These are phyloP conservation scores for Falco naumanni DNA, from an alignment of 2,797 vertebrate genomes.

Conservation along the genomic window DNA sequence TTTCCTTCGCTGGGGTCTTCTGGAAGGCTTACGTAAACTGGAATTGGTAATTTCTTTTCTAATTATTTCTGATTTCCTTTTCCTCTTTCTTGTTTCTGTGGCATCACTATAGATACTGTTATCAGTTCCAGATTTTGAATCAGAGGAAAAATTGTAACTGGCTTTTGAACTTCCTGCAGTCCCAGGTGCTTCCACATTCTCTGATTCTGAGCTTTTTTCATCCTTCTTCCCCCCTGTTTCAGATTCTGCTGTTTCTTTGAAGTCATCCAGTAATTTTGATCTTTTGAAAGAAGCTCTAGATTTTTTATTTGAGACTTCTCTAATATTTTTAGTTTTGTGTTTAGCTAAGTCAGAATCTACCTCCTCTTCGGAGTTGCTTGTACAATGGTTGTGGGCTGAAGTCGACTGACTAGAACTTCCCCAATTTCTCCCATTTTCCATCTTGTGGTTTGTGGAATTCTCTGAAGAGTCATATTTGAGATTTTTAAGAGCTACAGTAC, in stretches of 20 bases:
- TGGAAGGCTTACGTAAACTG: not conserved
- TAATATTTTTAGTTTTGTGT: not conserved
- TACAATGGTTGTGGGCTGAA: conserved; percentile 3
- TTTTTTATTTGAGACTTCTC: not conserved
- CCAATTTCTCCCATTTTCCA: conserved; percentile 31
- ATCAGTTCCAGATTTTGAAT: conserved; percentile 38
- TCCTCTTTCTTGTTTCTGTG: conserved; percentile 26
- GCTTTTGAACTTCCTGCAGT: conserved; percentile 41
- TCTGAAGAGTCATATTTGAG: conserved; percentile 45
- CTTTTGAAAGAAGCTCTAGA: conserved; percentile 18
- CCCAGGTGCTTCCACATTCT: not conserved
- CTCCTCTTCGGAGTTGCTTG: conserved; percentile 66
- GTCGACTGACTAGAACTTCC: conserved; percentile 6
- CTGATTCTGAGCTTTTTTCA: not conserved
- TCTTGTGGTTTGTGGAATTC: conserved; percentile 55
- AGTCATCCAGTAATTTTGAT: not conserved
- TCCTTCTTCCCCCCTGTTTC: not conserved
- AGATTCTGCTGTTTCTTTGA: conserved; percentile 13
- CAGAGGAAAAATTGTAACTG: conserved; percentile 1
- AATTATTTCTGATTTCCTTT: not conserved
- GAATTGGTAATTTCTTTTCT: not conserved
- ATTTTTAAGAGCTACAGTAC: conserved; percentile 12
- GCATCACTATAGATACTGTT: not conserved
- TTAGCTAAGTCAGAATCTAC: not conserved
- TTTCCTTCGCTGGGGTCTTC: conserved; percentile 53